Evolutionary conservation across 2,797 vertebrate genomes (phyloP).

Genomic region (Pteropus rufus): DNA sequence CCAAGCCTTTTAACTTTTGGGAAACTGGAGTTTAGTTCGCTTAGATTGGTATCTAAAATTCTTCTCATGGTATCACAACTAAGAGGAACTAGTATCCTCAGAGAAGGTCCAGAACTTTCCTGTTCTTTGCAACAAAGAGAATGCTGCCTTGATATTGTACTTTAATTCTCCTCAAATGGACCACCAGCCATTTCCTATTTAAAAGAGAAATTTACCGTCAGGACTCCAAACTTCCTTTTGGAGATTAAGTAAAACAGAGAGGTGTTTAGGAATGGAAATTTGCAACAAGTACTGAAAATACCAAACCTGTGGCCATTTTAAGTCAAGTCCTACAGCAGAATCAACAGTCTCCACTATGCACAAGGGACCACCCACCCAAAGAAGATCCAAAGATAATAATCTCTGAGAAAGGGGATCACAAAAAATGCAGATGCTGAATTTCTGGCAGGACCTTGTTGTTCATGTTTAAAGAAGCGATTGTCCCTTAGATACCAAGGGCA

Average conservation of each 20-base stretch:
- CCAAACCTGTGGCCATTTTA: slow-evolving; percentile 21
- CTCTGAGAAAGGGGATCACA: slow-evolving; percentile 46
- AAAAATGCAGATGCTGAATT: slow-evolving; percentile 34
- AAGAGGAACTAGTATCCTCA: not conserved
- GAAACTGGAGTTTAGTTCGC: not conserved
- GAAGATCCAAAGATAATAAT: slow-evolving; percentile 55
- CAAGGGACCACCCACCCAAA: not conserved
- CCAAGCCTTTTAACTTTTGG: not conserved
- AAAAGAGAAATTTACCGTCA: slow-evolving; percentile 8
- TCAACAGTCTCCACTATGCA: slow-evolving; percentile 5
- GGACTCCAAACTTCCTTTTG: slow-evolving; percentile 9
- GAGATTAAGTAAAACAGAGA: slow-evolving; percentile 22
- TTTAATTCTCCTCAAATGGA: not conserved
- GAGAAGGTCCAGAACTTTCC: not conserved
- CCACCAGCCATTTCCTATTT: not conserved
- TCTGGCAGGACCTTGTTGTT: slow-evolving; percentile 36
- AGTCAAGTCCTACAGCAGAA: slow-evolving; percentile 19
- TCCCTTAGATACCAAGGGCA: slow-evolving; percentile 32
- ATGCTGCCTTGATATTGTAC: not conserved
- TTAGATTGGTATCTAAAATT: not conserved
- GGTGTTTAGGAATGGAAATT: slow-evolving; percentile 36
- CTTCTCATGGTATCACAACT: not conserved
- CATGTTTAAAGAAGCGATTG: slow-evolving; percentile 59
- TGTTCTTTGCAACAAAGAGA: not conserved
- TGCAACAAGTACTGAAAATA: slow-evolving; percentile 40